Conservation (phyloP, 2,113 vertebrate genomes). For the Psilopsiagon aurifrons region DNA sequence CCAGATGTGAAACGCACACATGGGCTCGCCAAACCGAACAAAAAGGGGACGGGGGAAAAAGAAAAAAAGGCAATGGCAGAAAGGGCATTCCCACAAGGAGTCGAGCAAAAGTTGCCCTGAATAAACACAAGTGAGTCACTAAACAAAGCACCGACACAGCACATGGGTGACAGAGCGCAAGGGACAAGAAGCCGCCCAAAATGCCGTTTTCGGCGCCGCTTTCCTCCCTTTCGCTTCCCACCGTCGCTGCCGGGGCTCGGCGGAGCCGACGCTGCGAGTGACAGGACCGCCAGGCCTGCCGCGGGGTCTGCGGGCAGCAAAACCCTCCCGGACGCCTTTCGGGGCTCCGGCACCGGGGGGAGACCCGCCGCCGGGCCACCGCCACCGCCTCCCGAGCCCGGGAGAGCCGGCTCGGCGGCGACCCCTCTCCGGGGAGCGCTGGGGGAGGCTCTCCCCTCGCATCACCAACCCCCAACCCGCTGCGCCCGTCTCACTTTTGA, state of each 20-base stretch:
- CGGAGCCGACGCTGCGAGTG: neutral
- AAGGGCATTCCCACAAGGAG: neutral
- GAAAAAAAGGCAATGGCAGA: neutral
- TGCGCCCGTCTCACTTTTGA: neutral
- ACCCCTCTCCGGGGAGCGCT: neutral
- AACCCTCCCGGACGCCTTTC: neutral
- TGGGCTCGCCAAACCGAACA: neutral
- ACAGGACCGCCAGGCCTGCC: neutral
- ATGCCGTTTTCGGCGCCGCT: accelerated
- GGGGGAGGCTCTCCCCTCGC: neutral
- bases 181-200: neutral
- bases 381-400: neutral
- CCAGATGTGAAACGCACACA: constrained; percentile 8
- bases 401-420: neutral
- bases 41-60: neutral
- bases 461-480: neutral
- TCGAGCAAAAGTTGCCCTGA: neutral
- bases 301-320: neutral
- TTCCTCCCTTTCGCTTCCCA: neutral
- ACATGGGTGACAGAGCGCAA: neutral
- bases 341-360: neutral
- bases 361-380: neutral
- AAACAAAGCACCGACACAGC: neutral
- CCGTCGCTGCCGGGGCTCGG: neutral
- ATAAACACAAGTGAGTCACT: neutral